Evolutionary conservation across 2,797 vertebrate genomes (phyloP), one percentile per base, ranked within the genome.

Genomic region (Cynopterus sphinx): DNA sequence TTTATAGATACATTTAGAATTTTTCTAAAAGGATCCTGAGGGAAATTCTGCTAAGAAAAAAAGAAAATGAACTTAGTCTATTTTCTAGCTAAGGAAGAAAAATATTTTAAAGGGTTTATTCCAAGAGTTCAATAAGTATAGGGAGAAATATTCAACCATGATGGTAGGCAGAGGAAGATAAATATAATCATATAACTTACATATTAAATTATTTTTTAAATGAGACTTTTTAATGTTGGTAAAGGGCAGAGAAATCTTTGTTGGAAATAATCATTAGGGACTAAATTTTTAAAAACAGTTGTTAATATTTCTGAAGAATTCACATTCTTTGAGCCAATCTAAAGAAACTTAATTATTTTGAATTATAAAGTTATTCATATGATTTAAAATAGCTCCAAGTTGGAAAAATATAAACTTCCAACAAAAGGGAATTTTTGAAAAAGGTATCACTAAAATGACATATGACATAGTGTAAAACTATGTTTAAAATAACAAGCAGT

Each of bases 61-160:
- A 94, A 92, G 53, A 55, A 79, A 71, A 84, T 70, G n/a, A 81
- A 4, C 21, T 53, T 73, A 71, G 16, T 41, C 73, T 10, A 78
- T 86, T 57, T 87, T 85, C 70, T 53, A 57, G 49, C 24, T 89
- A 78, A 95, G 9, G 51, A 77, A 94, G 39, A 91, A 84, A 95
- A 78, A 70, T 51, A 13, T 49, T 70, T 93, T 36, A 70, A 26
- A 77, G 26, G 49, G 5, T 67, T 91, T 83, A 49, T 91, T 75
- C 22, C 9, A 83, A 16, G 46, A 73, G 53, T 63, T 55, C 39
- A 83, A 17, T 28, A 53, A 67, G 74, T 46, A 36, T 55, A 81
- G 4, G 15, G 28, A 31, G 57, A 75, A 63, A 43, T 59, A 70
- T 55, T 88, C 19, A 91, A 91, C 24, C 33, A 41, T 2, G 22